These are phyloP conservation scores for Tinea trinotella DNA, from an alignment of 2,888 invertebrate genomes.

Conservation along the genomic window DNA sequence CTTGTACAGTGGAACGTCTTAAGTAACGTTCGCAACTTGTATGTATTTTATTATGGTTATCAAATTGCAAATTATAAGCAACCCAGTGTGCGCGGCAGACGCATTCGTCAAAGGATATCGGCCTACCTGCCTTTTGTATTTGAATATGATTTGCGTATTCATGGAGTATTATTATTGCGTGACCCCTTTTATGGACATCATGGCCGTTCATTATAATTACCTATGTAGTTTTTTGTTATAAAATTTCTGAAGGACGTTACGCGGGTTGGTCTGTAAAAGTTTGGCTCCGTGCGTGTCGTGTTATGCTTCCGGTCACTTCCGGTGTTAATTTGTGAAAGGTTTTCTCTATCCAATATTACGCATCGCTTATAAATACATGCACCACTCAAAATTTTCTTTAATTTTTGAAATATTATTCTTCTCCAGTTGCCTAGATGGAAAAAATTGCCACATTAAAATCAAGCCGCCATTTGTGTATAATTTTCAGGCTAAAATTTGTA, in stretches of 20 bases:
- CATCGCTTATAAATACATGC: too few relatives aligned
- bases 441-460: too few relatives aligned
- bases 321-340: background rate
- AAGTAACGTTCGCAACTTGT: too few relatives aligned
- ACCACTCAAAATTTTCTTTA: too few relatives aligned
- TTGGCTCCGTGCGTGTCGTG: background rate
- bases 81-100: background rate
- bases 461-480: too few relatives aligned
- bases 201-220: conserved; percentile 11
- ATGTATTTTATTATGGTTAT: too few relatives aligned
- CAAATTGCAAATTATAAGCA: background rate
- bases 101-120: conserved; percentile 8
- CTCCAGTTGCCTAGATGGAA: too few relatives aligned
- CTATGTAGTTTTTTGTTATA: background rate
- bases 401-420: too few relatives aligned
- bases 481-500: too few relatives aligned
- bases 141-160: conserved; percentile 44
- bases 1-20: background rate
- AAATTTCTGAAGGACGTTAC: background rate
- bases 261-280: background rate
- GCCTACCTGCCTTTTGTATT: conserved; percentile 22
- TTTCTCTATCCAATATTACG: too few relatives aligned
- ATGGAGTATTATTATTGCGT: conserved; percentile 37
- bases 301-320: background rate
- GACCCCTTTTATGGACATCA: conserved; percentile 36